Evolutionary conservation across 1,140 invertebrate genomes (phyloP).

Genomic region (Hydropsyche tenuis): DNA sequence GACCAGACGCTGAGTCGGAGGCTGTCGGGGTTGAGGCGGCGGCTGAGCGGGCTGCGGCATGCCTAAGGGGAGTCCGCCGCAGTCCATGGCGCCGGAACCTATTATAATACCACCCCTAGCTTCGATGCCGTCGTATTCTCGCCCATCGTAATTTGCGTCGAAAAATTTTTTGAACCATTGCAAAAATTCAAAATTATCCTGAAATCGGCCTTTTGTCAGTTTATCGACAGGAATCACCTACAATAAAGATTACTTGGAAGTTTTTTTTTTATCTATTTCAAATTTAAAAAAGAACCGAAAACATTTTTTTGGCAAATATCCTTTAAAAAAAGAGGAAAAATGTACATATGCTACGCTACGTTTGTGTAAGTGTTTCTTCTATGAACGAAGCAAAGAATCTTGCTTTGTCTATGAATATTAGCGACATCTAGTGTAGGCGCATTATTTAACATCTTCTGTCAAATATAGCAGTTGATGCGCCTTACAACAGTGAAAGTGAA

Average conservation of each 20-base stretch:
- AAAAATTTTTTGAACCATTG: slow-evolving; percentile 99
- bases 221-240: slow-evolving; percentile 98
- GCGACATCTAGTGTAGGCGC: too few species aligned
- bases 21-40: slow-evolving; percentile 48
- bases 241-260: slow-evolving; percentile 4
- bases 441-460: too few species aligned
- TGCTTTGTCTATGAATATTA: too few species aligned
- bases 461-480: too few species aligned
- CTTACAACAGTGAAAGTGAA: too few species aligned
- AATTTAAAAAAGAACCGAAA: too few species aligned
- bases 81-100: slow-evolving; percentile 57
- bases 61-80: slow-evolving; percentile 51
- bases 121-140: slow-evolving; percentile 90
- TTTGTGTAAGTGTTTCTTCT: too few species aligned
- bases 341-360: too few species aligned
- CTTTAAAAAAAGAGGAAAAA: too few species aligned
- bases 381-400: too few species aligned
- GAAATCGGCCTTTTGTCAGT: slow-evolving; percentile 96
- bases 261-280: too few species aligned
- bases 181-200: slow-evolving; percentile 99
- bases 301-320: too few species aligned
- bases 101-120: slow-evolving; percentile 68
- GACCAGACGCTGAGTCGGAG: slow-evolving; percentile 52
- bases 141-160: slow-evolving; percentile 98
- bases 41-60: slow-evolving; percentile 50